Evolutionary conservation across 2,797 vertebrate genomes (phyloP), one percentile per base, ranked within the genome.

Genomic region (Smutsia gigantea): DNA sequence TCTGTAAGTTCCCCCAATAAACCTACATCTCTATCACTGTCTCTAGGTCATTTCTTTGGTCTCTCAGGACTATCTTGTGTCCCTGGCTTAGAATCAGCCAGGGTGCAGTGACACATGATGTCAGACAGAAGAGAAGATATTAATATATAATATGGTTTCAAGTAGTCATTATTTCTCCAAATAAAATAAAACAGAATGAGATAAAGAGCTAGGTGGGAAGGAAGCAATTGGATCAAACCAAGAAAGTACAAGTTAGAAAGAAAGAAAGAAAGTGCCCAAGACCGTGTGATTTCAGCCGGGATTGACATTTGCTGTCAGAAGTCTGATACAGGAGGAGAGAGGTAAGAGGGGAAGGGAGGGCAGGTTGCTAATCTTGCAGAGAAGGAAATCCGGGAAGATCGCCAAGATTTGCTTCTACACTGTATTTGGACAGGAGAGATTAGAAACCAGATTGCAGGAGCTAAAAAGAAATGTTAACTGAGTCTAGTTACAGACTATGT

Each of bases 391-490:
- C 57, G 4, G 34, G 23, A 59, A 85, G 31, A 94, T 18, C 78
- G 29, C 37, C 61, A 77, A 71, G 74, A 77, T 90, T 77, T 92
- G 19, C 66, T 95, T 72, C 18, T 29, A 23, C 25, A 19, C 29
- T 68, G 5, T 46, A 18, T 92, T 92, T 79, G 57, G n/a, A 27
- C 15, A 75, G 55, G 21, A 72, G 46, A 82, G 21, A 88, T 63
- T 51, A 84, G n/a, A 21, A 61, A 17, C 51, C 49, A 96, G 77
- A 72, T 59, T 34, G 59, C 5, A 37, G 55, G 17, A 39, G 53
- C 87, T 84, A 68, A 85, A 88, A 94, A 84, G 71, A 95, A 90
- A 87, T n/a, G 25, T 61, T 88, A 77, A 86, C 29, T n/a, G 34
- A 71, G 61, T 71, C 39, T 87, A 66, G 42, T 66, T 61, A 95